Conservation (phyloP, 2,888 invertebrate genomes). For the Temnothorax ravouxi region DNA sequence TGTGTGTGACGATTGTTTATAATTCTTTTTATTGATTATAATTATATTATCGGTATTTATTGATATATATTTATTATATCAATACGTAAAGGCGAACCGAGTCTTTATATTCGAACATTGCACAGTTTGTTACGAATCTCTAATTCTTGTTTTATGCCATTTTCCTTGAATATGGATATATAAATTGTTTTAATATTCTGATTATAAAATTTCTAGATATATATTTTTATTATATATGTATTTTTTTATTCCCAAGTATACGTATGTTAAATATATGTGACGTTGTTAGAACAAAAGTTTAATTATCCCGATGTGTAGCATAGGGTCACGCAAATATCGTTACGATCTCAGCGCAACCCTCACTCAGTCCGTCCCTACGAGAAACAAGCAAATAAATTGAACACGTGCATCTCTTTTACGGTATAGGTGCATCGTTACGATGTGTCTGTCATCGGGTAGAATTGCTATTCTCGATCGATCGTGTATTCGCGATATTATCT, state of each 20-base stretch:
- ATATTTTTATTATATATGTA: background rate
- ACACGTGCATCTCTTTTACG: constrained; percentile 17
- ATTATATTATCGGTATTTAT: background rate
- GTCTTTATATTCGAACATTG: background rate
- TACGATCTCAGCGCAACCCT: constrained; percentile 11
- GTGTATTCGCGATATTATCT: background rate
- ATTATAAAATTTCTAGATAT: background rate
- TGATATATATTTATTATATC: background rate
- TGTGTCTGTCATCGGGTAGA: constrained; percentile 10
- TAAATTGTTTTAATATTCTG: background rate
- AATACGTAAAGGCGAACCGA: background rate
- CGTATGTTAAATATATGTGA: background rate
- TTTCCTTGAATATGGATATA: background rate
- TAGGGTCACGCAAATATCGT: constrained; percentile 1
- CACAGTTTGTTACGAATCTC: background rate
- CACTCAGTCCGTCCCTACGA: background rate
- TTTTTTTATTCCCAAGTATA: background rate
- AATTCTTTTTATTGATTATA: background rate
- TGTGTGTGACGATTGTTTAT: background rate
- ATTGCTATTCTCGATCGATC: constrained; percentile 4
- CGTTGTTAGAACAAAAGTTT: background rate
- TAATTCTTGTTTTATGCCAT: background rate
- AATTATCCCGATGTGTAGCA: background rate
- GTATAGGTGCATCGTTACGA: constrained; percentile 10
- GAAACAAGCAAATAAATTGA: constrained; percentile 44